A percentile compares a stretch with the other conserved stretches of the same genome.
Conservation (phyloP, 1,140 invertebrate genomes). For the Caerostris extrusa region DNA sequence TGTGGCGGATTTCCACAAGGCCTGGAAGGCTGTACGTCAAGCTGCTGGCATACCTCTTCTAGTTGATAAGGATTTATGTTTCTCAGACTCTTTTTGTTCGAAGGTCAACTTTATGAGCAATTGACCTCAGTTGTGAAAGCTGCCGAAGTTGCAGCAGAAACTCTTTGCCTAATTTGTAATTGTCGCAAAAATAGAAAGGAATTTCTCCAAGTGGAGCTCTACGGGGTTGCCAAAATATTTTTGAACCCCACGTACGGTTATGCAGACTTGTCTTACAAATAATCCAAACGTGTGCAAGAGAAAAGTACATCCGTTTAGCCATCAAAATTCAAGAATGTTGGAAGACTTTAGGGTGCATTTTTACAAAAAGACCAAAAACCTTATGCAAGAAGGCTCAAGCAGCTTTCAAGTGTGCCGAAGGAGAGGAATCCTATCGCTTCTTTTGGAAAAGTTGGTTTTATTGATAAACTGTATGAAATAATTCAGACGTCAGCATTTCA, state of each 20-base stretch:
- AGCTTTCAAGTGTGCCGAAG: conserved; percentile 47
- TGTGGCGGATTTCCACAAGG: conserved; percentile 67
- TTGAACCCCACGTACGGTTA: conserved; percentile 34
- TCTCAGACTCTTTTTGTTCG: conserved; percentile 22
- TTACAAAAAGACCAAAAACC: conserved; percentile 53
- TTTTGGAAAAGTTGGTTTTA: conserved; percentile 61
- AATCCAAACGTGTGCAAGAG: conserved; percentile 22
- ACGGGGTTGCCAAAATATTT: conserved; percentile 59
- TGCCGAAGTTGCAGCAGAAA: conserved; percentile 44
- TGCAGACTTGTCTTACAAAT: conserved; percentile 34
- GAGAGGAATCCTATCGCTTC: conserved; percentile 21
- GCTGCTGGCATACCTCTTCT: conserved; percentile 54
- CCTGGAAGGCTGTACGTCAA: conserved; percentile 47
- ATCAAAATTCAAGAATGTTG: conserved; percentile 36
- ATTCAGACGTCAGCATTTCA: conserved; percentile 64
- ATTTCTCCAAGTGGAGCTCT: conserved; percentile 66
- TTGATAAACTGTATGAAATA: conserved; percentile 68
- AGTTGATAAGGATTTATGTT: conserved; percentile 62
- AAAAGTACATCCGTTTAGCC: conserved; percentile 19
- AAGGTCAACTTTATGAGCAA: background rate
- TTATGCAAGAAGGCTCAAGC: conserved; percentile 58
- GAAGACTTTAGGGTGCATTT: conserved; percentile 52
- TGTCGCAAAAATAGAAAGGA: conserved; percentile 53
- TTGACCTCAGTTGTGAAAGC: conserved; percentile 18
- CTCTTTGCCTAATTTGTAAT: conserved; percentile 44